Percentiles rank a stretch among this genome's conserved stretches.
Conservation (phyloP, 2,797 vertebrate species). For the Falco novaeseelandiae region DNA sequence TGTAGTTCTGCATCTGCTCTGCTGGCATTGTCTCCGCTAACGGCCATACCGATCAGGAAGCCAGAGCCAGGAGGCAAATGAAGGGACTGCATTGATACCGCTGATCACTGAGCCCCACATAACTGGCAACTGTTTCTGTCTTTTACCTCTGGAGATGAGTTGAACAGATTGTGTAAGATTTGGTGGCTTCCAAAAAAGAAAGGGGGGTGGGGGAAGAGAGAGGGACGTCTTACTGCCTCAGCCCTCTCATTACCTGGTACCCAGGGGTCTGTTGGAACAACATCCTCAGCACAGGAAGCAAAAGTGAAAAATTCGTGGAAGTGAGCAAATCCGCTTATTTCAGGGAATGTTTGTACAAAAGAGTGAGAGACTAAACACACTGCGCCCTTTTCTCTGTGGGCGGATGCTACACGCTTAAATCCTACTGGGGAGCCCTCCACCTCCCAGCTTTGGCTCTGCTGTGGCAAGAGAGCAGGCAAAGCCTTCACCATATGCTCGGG, state of each 20-base stretch:
- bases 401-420: not conserved
- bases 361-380: conserved; percentile 17
- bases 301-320: conserved; percentile 19
- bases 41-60: conserved; percentile 61
- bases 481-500: not conserved
- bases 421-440: not conserved
- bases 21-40: conserved; percentile 67
- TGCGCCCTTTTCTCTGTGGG: not conserved
- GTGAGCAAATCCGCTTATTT: conserved; percentile 37
- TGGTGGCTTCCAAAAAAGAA: conserved; percentile 43
- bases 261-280: not conserved
- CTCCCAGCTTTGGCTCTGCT: not conserved
- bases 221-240: not conserved
- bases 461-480: not conserved
- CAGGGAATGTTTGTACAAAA: conserved; percentile 26
- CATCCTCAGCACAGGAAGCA: conserved; percentile 10
- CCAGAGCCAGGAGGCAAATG: conserved; percentile 52
- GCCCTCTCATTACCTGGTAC: not conserved
- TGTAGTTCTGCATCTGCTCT: conserved; percentile 73
- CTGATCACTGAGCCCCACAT: conserved; percentile 33
- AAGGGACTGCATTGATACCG: conserved; percentile 51
- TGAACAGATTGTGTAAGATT: conserved; percentile 55
- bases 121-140: conserved; percentile 55
- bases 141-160: conserved; percentile 44
- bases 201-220: not conserved